phyloP scores from a whole-genome alignment of 2,797 vertebrate genomes.

The Poecilia gillii region DNA sequence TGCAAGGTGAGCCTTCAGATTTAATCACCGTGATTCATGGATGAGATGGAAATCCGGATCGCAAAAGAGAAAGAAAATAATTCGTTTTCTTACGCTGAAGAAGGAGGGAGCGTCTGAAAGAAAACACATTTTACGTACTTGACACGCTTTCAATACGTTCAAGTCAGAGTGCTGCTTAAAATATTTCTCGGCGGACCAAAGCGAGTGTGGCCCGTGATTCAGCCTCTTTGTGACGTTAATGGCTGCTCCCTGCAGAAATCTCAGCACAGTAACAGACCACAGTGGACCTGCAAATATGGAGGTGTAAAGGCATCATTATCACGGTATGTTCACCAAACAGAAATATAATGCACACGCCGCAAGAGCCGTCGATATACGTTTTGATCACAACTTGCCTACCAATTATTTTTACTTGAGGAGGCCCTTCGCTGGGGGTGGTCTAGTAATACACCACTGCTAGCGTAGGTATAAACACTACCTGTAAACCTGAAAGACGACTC shows the following conservation, averaged over 20 bases:
- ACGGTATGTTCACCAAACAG: not conserved
- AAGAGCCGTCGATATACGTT: not conserved
- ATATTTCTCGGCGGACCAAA: not conserved
- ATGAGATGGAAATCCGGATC: constrained; percentile 16
- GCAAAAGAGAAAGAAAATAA: not conserved
- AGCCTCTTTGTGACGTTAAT: not conserved
- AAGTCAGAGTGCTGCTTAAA: constrained; percentile 16
- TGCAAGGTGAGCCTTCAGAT: constrained; percentile 33
- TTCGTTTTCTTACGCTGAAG: constrained; percentile 27
- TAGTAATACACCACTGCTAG: not conserved
- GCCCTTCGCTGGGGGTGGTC: not conserved
- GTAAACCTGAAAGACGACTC: not conserved
- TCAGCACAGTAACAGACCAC: constrained; percentile 8
- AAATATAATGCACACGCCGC: not conserved
- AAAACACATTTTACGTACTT: not conserved
- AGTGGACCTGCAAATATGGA: not conserved
- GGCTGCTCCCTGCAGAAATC: constrained; percentile 23
- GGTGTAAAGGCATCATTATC: not conserved
- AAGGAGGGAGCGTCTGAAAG: constrained; percentile 2
- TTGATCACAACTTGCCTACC: not conserved
- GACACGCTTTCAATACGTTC: not conserved
- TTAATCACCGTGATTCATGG: constrained; percentile 29
- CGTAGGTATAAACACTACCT: not conserved
- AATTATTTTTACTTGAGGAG: constrained; percentile 4
- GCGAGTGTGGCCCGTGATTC: not conserved